phyloP scores from a whole-genome alignment of 2,113 vertebrate species.

The Xenotilapia caudafasciata region DNA sequence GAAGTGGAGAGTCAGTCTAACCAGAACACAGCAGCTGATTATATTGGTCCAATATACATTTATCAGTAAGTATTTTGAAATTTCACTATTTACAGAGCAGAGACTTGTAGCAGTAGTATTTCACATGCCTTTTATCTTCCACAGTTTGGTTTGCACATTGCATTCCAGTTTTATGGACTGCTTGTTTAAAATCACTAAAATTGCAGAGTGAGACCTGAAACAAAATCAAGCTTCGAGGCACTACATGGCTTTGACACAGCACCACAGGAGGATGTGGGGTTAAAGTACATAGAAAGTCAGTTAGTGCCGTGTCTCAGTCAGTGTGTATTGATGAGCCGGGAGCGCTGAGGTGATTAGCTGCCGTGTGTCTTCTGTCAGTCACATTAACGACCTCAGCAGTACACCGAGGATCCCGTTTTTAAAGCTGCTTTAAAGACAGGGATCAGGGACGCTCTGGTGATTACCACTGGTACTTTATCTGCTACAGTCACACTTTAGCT shows the following conservation, averaged over 20 bases:
- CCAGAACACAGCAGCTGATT: neutral
- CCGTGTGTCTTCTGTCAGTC: neutral
- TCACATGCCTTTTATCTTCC: rapidly evolving
- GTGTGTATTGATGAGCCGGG: neutral
- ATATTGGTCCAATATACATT: neutral
- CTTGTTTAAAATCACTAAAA: neutral
- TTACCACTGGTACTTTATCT: neutral
- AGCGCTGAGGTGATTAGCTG: neutral
- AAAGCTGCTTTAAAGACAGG: neutral
- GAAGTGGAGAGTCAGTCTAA: neutral
- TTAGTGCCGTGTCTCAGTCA: neutral
- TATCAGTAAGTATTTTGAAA: neutral
- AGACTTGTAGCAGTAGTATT: neutral
- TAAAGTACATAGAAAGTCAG: neutral
- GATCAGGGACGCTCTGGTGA: neutral
- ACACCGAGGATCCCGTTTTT: rapidly evolving
- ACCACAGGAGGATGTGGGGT: neutral
- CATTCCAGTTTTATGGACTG: neutral
- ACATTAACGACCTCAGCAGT: neutral
- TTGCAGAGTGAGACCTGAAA: neutral
- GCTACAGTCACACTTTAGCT: neutral
- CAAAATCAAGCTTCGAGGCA: rapidly evolving
- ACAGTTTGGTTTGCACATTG: rapidly evolving
- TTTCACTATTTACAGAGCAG: neutral
- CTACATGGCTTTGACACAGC: neutral